Evolutionary conservation across 2,113 vertebrate genomes (phyloP).

Genomic region (Tyto alba): DNA sequence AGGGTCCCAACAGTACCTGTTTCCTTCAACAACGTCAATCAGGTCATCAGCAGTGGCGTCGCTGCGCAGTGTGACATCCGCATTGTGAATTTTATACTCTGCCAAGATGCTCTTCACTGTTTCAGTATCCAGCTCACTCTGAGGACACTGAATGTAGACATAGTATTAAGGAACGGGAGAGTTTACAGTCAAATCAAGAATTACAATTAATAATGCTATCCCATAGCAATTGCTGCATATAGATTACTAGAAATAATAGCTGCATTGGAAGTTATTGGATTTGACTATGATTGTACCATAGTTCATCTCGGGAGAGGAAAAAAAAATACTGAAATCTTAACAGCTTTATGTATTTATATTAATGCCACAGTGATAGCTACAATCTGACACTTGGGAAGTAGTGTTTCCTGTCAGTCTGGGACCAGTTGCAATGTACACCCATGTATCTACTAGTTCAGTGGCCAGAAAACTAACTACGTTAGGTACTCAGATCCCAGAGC

Average conservation of each 20-base stretch:
- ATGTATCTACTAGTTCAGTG: background rate
- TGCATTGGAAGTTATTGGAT: background rate
- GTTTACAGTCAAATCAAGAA: background rate
- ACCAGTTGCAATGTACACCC: background rate
- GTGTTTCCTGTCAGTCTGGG: background rate
- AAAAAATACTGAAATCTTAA: background rate
- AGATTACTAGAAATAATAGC: background rate
- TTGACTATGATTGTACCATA: background rate
- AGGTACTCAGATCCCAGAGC: background rate
- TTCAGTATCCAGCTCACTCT: conserved; percentile 89
- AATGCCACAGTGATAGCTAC: background rate
- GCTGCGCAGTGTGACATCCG: conserved; percentile 92
- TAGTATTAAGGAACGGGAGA: background rate
- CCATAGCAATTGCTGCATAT: background rate
- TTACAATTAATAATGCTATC: background rate
- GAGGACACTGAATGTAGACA: conserved; percentile 78
- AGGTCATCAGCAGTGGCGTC: conserved; percentile 95
- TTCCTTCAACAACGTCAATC: conserved; percentile 96
- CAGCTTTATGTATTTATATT: background rate
- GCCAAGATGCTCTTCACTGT: conserved; percentile 96
- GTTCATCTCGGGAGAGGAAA: background rate
- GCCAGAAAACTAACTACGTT: background rate
- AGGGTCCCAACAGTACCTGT: conserved; percentile 77
- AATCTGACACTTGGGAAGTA: background rate
- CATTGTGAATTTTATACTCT: conserved; percentile 98